phyloP scores from a whole-genome alignment of 2,797 vertebrate genomes.

The Peromyscus melanophrys region DNA sequence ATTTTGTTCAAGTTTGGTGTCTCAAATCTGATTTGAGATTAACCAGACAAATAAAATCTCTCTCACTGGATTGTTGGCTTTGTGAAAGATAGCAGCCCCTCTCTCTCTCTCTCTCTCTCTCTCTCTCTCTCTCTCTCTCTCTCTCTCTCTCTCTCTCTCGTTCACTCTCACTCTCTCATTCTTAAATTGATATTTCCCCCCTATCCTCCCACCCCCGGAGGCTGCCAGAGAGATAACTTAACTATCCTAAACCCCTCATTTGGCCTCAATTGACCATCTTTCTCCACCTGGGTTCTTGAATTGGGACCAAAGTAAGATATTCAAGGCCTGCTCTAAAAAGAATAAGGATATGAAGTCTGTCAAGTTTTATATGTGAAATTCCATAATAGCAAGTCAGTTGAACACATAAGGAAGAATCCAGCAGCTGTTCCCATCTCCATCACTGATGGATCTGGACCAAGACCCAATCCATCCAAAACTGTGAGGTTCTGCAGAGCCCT shows the following conservation, averaged over 20 bases:
- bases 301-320: constrained; percentile 55
- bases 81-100: background rate
- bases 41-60: constrained; percentile 63
- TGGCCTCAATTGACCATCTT: constrained; percentile 35
- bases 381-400: constrained; percentile 81
- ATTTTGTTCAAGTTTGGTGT: constrained; percentile 60
- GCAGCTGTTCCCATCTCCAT: constrained; percentile 80
- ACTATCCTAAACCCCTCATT: constrained; percentile 46
- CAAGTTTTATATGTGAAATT: constrained; percentile 86
- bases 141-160: background rate
- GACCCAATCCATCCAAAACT: constrained; percentile 81
- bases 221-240: constrained; percentile 53
- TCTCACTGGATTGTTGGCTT: constrained; percentile 59
- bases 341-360: constrained; percentile 57
- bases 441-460: constrained; percentile 77
- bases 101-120: background rate
- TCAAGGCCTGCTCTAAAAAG: constrained; percentile 47
- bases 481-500: constrained; percentile 77
- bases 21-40: constrained; percentile 57
- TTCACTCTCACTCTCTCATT: background rate
- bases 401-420: constrained; percentile 81
- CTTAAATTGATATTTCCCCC: constrained; percentile 34
- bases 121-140: background rate
- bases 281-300: constrained; percentile 53
- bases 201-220: background rate